Conservation (phyloP, 2,113 vertebrate genomes). For the Emydura subglobosa region DNA sequence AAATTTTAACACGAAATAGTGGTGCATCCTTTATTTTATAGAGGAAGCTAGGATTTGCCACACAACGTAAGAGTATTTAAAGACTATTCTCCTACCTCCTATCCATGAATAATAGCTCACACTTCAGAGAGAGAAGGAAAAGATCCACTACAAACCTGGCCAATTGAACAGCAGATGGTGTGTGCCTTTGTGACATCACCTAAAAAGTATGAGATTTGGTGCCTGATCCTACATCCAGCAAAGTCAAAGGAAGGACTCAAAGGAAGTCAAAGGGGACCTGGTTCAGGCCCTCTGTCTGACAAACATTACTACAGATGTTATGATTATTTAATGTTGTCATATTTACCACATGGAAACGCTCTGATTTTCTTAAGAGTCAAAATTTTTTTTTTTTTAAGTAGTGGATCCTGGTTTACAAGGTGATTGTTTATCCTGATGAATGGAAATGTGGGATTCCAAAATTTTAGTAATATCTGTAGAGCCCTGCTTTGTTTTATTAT, state of each 20-base stretch:
- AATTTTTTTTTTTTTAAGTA: neutral
- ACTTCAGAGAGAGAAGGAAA: neutral
- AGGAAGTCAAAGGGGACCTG: fast-evolving
- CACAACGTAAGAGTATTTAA: neutral
- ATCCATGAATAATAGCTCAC: neutral
- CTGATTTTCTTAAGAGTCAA: neutral
- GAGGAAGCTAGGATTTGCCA: neutral
- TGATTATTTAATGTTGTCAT: fast-evolving
- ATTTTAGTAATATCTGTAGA: constrained; percentile 1
- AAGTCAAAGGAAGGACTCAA: neutral
- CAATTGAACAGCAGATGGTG: neutral
- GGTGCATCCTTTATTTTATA: neutral
- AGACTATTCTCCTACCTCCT: neutral
- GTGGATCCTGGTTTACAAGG: neutral
- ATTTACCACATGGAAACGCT: fast-evolving
- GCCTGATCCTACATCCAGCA: fast-evolving
- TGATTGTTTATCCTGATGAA: neutral
- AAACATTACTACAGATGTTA: fast-evolving
- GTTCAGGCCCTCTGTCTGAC: neutral
- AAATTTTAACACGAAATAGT: neutral
- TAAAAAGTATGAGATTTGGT: no score
- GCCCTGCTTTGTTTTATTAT: neutral
- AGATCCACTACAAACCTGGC: neutral
- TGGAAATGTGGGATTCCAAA: neutral
- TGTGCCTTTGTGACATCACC: neutral